Percentiles rank a stretch among this genome's conserved stretches.
phyloP scores from a whole-genome alignment of 2,113 vertebrate genomes.

The Chaenocephalus aceratus region DNA sequence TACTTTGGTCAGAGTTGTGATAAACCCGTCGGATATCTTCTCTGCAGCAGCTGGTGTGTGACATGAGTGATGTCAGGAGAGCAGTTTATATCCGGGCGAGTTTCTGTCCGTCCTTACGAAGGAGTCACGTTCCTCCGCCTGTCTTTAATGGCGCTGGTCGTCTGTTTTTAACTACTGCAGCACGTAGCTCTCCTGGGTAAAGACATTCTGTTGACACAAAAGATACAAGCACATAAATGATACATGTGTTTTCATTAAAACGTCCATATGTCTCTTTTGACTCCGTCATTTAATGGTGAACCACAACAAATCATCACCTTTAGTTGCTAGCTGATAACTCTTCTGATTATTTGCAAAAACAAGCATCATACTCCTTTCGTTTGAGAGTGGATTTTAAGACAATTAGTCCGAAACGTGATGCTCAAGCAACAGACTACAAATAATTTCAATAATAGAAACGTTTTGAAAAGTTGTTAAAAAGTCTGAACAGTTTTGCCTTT shows the following conservation, averaged over 20 bases:
- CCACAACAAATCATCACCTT: too few species aligned
- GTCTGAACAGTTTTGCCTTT: conserved; percentile 30
- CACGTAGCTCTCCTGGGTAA: conserved; percentile 17
- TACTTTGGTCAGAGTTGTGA: conserved; percentile 80
- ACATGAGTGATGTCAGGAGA: conserved; percentile 75
- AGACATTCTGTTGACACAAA: background rate
- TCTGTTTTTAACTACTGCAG: conserved; percentile 50
- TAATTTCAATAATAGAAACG: too few species aligned
- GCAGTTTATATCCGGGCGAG: conserved; percentile 52
- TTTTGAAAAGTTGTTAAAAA: too few species aligned
- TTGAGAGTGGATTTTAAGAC: background rate
- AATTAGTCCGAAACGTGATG: conserved; percentile 2
- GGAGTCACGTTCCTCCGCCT: conserved; percentile 31
- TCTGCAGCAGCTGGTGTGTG: conserved; percentile 75
- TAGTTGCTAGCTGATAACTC: too few species aligned
- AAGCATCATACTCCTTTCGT: background rate
- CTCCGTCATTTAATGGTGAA: too few species aligned
- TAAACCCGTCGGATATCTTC: conserved; percentile 79
- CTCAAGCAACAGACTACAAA: too few species aligned
- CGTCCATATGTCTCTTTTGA: background rate
- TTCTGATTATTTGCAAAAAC: background rate
- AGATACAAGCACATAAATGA: background rate
- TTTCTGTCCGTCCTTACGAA: conserved; percentile 43
- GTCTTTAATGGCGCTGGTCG: conserved; percentile 46
- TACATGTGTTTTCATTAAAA: background rate